Percentiles rank a stretch among this genome's conserved stretches.
phyloP scores from a whole-genome alignment of 2,113 vertebrate genomes.

The Lepisosteus osseus region DNA sequence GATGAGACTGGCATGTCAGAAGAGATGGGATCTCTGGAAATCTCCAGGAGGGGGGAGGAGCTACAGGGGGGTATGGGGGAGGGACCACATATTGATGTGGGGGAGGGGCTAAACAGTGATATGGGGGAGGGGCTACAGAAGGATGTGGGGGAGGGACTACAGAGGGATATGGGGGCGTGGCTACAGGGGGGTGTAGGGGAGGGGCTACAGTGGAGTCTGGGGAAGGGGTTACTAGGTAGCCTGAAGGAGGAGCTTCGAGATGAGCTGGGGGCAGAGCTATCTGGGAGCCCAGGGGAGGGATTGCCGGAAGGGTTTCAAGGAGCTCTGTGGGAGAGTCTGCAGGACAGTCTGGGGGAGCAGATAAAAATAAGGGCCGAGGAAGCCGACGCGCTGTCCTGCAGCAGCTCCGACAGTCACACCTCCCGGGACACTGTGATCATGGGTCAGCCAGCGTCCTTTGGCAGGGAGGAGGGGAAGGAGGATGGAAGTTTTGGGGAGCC shows the following conservation, averaged over 20 bases:
- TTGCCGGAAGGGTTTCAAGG: not conserved
- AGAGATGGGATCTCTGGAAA: too few relatives aligned
- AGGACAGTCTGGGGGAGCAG: constrained; percentile 12
- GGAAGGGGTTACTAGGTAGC: not conserved
- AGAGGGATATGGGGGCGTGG: too few relatives aligned
- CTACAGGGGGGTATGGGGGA: not conserved
- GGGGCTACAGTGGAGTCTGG: not conserved
- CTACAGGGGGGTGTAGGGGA: too few relatives aligned
- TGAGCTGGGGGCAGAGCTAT: not conserved
- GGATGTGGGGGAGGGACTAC: too few relatives aligned
- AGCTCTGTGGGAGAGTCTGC: not conserved
- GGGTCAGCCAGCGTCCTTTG: constrained; percentile 7
- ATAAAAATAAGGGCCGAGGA: not conserved
- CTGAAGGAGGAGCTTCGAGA: too few relatives aligned
- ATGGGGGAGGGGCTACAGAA: not conserved
- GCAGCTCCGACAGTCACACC: constrained; percentile 68
- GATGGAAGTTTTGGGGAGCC: not conserved
- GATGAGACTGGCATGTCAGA: too few relatives aligned
- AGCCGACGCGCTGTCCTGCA: constrained; percentile 49
- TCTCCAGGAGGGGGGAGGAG: too few relatives aligned
- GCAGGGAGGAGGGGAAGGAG: constrained; percentile 21
- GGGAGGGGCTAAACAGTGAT: too few relatives aligned
- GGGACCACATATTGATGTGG: too few relatives aligned
- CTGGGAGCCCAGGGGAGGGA: not conserved
- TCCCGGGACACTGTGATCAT: constrained; percentile 58